These are phyloP conservation scores for Horisme vitalbata DNA, from an alignment of 2,888 invertebrate species.

Conservation along the genomic window DNA sequence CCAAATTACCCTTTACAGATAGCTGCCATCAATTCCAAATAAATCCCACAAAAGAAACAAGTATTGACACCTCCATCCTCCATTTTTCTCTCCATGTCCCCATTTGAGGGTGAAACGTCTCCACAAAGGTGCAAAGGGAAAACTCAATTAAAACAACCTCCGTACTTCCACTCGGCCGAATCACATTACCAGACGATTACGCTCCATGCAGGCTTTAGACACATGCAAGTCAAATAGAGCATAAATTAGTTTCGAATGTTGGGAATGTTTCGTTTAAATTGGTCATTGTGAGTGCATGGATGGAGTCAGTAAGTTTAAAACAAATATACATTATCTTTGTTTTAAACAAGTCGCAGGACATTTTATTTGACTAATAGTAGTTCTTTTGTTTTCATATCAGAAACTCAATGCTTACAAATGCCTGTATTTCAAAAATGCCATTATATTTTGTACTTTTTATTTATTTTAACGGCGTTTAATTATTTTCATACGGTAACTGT, in stretches of 20 bases:
- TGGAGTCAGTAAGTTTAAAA: background rate
- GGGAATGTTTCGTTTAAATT: conserved; percentile 22
- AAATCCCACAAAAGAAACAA: conserved; percentile 18
- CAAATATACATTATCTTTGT: too few relatives aligned
- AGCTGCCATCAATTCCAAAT: conserved; percentile 16
- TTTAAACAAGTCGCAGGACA: too few relatives aligned
- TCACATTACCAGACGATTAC: conserved; percentile 63
- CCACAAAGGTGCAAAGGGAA: conserved; percentile 67
- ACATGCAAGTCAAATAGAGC: conserved; percentile 36
- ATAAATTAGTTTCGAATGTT: conserved; percentile 36
- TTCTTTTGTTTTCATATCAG: too few relatives aligned
- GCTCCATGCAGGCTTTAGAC: conserved; percentile 39
- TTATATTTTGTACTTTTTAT: too few relatives aligned
- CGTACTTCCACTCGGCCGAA: conserved; percentile 49
- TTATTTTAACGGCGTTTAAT: too few relatives aligned
- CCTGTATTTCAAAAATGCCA: too few relatives aligned
- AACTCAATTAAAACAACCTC: conserved; percentile 72
- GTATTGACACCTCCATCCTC: conserved; percentile 35
- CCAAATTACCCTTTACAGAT: conserved; percentile 9
- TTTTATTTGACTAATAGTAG: too few relatives aligned
- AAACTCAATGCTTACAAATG: too few relatives aligned
- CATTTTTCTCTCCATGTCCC: conserved; percentile 31
- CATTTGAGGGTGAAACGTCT: conserved; percentile 52
- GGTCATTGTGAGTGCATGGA: background rate
- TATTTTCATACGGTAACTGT: too few relatives aligned